Evolutionary conservation across 2,797 vertebrate genomes (phyloP).

Genomic region (Tenualosa thibaudeaui): DNA sequence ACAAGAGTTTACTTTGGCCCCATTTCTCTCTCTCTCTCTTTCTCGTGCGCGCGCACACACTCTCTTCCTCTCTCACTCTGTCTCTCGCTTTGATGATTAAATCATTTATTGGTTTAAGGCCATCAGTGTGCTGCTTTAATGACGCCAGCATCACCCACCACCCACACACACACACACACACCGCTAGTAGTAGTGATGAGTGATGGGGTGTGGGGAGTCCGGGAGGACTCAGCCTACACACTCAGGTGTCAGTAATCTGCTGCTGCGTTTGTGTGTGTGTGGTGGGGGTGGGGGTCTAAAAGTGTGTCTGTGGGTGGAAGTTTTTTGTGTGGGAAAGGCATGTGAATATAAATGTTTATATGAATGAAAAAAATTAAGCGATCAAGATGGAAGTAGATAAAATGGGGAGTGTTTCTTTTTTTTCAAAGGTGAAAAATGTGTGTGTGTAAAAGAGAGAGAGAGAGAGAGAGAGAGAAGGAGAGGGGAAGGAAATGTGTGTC

Average conservation of each 20-base stretch:
- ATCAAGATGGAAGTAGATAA: background rate
- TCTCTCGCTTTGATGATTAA: constrained; percentile 56
- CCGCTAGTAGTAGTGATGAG: constrained; percentile 44
- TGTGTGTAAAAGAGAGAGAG: background rate
- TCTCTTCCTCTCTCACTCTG: background rate
- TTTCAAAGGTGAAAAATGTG: background rate
- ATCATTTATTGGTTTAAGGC: constrained; percentile 61
- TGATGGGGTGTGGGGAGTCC: constrained; percentile 50
- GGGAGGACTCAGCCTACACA: constrained; percentile 40
- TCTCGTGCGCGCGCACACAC: background rate
- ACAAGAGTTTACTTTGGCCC: background rate
- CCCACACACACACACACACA: background rate
- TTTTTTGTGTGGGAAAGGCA: background rate
- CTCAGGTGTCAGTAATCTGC: constrained; percentile 31
- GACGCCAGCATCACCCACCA: constrained; percentile 37
- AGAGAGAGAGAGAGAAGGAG: background rate
- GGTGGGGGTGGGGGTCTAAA: background rate
- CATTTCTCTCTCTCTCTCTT: background rate
- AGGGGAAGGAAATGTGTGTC: background rate
- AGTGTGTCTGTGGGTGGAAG: background rate
- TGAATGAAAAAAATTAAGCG: background rate
- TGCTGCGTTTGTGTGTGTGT: constrained; percentile 21
- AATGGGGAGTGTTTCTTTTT: background rate
- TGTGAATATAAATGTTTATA: background rate
- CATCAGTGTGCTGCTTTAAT: constrained; percentile 50